Conservation (phyloP, 2,113 vertebrate genomes). For the Sisor rabdophorus region DNA sequence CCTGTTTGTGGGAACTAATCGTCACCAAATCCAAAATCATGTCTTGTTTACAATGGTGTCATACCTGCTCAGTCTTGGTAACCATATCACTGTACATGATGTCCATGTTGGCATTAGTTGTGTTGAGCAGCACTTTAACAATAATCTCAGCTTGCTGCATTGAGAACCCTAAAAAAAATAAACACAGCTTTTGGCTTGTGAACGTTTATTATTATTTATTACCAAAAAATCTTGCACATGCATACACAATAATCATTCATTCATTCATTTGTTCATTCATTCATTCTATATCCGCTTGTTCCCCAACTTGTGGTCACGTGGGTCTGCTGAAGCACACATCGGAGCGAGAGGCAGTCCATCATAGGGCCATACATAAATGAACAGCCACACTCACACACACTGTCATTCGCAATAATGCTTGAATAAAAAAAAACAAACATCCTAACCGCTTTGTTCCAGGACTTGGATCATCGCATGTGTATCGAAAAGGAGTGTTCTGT, state of each 20-base stretch:
- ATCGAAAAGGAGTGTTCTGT: slow-evolving; percentile 79
- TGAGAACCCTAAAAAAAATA: slow-evolving; percentile 73
- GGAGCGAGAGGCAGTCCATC: no score
- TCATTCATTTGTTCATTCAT: no score
- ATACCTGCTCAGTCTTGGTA: slow-evolving; percentile 92
- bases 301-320: no score
- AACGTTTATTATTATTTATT: not conserved
- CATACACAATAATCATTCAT: no score
- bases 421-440: not conserved
- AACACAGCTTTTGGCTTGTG: not conserved
- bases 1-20: not conserved
- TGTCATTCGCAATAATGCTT: not conserved
- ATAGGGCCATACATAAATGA: no score
- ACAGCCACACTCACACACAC: no score
- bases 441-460: slow-evolving; percentile 83
- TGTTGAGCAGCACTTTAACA: slow-evolving; percentile 79
- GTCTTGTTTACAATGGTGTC: not conserved
- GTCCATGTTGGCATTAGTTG: slow-evolving; percentile 81
- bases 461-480: slow-evolving; percentile 86
- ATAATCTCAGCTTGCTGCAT: slow-evolving; percentile 83
- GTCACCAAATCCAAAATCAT: not conserved
- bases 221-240: not conserved
- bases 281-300: no score
- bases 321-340: no score
- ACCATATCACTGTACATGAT: slow-evolving; percentile 87